These are phyloP conservation scores for Germaria angustata DNA, from an alignment of 2,888 invertebrate species.

Conservation along the genomic window DNA sequence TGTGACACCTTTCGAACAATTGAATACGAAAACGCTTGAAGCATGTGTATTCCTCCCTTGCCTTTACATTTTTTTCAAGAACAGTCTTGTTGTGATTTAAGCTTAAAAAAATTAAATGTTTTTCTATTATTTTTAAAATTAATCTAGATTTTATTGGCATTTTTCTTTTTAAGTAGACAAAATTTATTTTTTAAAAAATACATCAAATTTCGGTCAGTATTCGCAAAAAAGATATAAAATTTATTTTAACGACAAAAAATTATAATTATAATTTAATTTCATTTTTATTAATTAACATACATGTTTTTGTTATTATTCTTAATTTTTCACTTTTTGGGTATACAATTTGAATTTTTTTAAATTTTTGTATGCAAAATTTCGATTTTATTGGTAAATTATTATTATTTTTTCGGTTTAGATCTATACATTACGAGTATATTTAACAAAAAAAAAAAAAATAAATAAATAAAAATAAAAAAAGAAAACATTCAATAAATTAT, in stretches of 20 bases:
- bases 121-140: not conserved
- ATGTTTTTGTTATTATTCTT: conserved; percentile 16
- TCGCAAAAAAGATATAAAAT: conserved; percentile 66
- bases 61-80: conserved; percentile 36
- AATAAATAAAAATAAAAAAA: no score
- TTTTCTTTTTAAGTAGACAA: conserved; percentile 53
- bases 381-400: conserved; percentile 19
- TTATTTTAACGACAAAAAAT: conserved; percentile 56
- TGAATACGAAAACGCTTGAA: no score
- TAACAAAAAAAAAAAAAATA: not conserved
- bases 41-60: not conserved
- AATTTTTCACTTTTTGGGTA: conserved; percentile 28
- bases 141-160: conserved; percentile 57
- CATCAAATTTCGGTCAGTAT: conserved; percentile 69
- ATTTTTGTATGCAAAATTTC: conserved; percentile 23
- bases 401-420: conserved; percentile 17
- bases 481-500: no score
- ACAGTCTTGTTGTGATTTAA: conserved; percentile 65
- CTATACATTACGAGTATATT: not conserved
- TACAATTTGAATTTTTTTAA: conserved; percentile 33
- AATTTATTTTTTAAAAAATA: conserved; percentile 54
- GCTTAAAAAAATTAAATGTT: conserved; percentile 37
- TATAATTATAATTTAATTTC: conserved; percentile 41
- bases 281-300: conserved; percentile 24
- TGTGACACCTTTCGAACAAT: no score